Evolutionary conservation across 2,113 vertebrate genomes (phyloP).

Genomic region (Cephalopholis sonnerati): DNA sequence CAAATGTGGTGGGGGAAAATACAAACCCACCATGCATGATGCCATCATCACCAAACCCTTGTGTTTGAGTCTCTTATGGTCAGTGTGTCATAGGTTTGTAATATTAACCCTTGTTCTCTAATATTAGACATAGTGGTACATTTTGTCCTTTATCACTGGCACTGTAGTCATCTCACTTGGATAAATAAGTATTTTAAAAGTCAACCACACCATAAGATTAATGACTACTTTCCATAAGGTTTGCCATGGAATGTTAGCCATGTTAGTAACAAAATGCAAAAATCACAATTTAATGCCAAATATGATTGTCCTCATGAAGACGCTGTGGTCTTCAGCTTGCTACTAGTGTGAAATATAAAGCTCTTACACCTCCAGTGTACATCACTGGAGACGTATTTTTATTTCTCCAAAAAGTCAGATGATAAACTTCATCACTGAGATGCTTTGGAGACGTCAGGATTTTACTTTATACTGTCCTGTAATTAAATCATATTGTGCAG

Average conservation of each 20-base stretch:
- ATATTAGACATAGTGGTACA: slow-evolving; percentile 38
- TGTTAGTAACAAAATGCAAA: slow-evolving; percentile 32
- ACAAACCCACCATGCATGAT: slow-evolving; percentile 59
- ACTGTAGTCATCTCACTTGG: slow-evolving; percentile 27
- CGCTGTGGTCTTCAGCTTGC: slow-evolving; percentile 49
- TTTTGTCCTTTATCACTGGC: slow-evolving; percentile 31
- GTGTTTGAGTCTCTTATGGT: slow-evolving; percentile 55
- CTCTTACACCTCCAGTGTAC: slow-evolving; percentile 35
- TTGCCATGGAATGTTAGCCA: slow-evolving; percentile 51
- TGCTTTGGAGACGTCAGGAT: slow-evolving; percentile 18
- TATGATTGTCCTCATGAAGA: slow-evolving; percentile 59
- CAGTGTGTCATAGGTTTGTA: slow-evolving; percentile 40
- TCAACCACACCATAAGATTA: background rate
- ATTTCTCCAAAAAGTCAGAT: slow-evolving; percentile 31
- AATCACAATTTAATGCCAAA: slow-evolving; percentile 76
- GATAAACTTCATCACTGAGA: slow-evolving; percentile 7
- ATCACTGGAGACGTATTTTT: slow-evolving; percentile 31
- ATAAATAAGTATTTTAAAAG: slow-evolving; percentile 33
- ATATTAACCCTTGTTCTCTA: slow-evolving; percentile 52
- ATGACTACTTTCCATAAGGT: slow-evolving; percentile 41
- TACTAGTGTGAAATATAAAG: slow-evolving; percentile 45
- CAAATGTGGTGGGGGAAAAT: slow-evolving; percentile 18
- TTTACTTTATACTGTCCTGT: slow-evolving; percentile 33
- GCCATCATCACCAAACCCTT: slow-evolving; percentile 33
- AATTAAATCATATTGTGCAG: slow-evolving; percentile 37